These are phyloP conservation scores for Orius insidiosus DNA, from an alignment of 1,140 invertebrate species.

Conservation along the genomic window DNA sequence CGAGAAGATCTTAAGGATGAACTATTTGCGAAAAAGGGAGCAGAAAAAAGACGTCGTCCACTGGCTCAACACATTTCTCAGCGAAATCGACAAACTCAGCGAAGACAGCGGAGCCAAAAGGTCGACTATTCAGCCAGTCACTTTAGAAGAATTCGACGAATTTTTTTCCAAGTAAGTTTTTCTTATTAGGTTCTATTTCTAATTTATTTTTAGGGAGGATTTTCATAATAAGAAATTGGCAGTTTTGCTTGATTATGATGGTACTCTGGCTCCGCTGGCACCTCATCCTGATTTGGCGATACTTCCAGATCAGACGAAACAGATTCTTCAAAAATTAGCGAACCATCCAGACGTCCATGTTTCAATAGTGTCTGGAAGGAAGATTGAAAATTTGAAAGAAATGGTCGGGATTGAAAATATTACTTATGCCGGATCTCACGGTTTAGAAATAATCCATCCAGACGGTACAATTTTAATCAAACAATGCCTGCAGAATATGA, in stretches of 20 bases:
- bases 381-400: slow-evolving; percentile 70
- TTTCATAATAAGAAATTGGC: slow-evolving; percentile 69
- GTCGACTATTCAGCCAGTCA: slow-evolving; percentile 66
- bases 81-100: slow-evolving; percentile 58
- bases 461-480: slow-evolving; percentile 81
- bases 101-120: slow-evolving; percentile 61
- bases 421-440: slow-evolving; percentile 81
- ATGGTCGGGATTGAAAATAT: slow-evolving; percentile 83
- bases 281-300: slow-evolving; percentile 75
- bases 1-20: slow-evolving; percentile 71
- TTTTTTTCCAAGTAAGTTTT: slow-evolving; percentile 56
- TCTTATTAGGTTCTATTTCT: too few relatives aligned
- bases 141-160: slow-evolving; percentile 73
- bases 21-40: slow-evolving; percentile 60
- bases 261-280: slow-evolving; percentile 72
- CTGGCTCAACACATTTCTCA: slow-evolving; percentile 76
- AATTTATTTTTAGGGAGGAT: slow-evolving; percentile 49
- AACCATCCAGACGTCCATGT: slow-evolving; percentile 78
- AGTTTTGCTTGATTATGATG: slow-evolving; percentile 74
- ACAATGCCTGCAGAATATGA: slow-evolving; percentile 75
- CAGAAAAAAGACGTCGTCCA: slow-evolving; percentile 71
- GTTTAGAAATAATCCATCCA: slow-evolving; percentile 72
- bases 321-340: slow-evolving; percentile 63
- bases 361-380: slow-evolving; percentile 70
- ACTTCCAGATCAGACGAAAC: slow-evolving; percentile 66